These are phyloP conservation scores for Nannobrachium achirus DNA, from an alignment of 2,113 vertebrate genomes.

Conservation along the genomic window DNA sequence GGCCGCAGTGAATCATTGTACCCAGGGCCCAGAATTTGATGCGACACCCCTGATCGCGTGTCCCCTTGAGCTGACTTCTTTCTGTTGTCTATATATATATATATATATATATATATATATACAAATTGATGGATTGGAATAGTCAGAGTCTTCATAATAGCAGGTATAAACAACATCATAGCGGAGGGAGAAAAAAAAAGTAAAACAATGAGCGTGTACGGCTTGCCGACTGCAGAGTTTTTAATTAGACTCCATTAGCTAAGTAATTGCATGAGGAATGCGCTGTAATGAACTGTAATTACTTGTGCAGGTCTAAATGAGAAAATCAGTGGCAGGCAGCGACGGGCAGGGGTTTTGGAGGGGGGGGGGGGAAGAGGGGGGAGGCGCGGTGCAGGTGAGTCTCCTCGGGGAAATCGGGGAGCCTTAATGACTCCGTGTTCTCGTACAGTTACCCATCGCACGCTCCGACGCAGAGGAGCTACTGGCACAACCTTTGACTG, in stretches of 20 bases:
- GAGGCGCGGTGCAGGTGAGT: conserved; percentile 55
- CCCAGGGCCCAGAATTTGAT: no score
- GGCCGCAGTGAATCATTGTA: no score
- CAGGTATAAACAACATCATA: conserved; percentile 36
- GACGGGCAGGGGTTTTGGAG: conserved; percentile 27
- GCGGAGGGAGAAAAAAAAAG: conserved; percentile 4
- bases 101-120: no score
- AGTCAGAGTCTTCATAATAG: conserved; percentile 45
- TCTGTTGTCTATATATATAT: no score
- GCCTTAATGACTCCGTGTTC: conserved; percentile 53
- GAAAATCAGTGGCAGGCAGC: conserved; percentile 64
- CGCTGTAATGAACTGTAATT: conserved; percentile 74
- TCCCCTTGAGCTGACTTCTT: no score
- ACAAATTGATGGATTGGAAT: conserved; percentile 4
- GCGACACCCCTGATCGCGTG: no score
- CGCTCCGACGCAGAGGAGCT: conserved; percentile 13
- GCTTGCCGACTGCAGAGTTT: conserved; percentile 57
- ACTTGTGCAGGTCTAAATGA: conserved; percentile 71
- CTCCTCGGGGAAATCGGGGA: conserved; percentile 63
- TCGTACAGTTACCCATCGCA: conserved; percentile 49
- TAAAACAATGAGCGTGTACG: conserved; percentile 47
- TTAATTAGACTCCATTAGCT: conserved; percentile 72
- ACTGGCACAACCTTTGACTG: neutral
- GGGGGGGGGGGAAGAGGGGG: conserved; percentile 26
- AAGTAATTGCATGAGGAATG: conserved; percentile 74